Evolutionary conservation across 2,797 vertebrate species (phyloP), one percentile per base, ranked within the genome.

Genomic region (Pangasius sanitwongsei): DNA sequence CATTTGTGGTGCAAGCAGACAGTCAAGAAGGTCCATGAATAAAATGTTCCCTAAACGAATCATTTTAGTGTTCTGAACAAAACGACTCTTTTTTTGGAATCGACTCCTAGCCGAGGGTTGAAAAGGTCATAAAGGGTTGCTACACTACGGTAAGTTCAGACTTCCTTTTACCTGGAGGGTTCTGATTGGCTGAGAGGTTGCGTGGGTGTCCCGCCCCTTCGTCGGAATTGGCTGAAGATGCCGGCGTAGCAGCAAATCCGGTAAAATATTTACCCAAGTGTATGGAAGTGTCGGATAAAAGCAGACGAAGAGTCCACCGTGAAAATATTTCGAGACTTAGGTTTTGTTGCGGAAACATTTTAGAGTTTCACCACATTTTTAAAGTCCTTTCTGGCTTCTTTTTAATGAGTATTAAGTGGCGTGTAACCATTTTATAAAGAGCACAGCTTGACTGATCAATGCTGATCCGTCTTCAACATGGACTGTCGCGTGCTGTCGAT

Each of bases 401-500:
- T 25, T 77, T 23, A 16, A 18, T 34, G 5, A 31, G 37, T 63
- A 13, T 61, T 11, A 7, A 59, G 37, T 37, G 41, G 18, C 23
- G 85, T n/a, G 55, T 31, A n/a, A 28, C 25, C 6, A 72, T 88
- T 83, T 61, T 59, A 75, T 9, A 74, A 55, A 44, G 12, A 41
- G 44, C 25, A 7, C 6, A 6, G 37, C 31, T 65, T 67, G 23
- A 31, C 50, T 15, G 13, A 31, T 80, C 75, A 59, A 6, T 23
- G 20, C 11, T 69, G 16, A 50, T 81, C 55, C 55, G 57, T 0
- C 18, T 65, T 61, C 53, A 31, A 85, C 55, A 95, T 94, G 93
- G 97, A 98, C 94, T 98, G 98, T 91, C 96, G 98, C 80, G 97
- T 99, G 91, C 94, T 99, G 87, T 99, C 98, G 83, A 96, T 99